These are phyloP conservation scores for Pararge aegeria DNA, from an alignment of 1,140 invertebrate genomes.

Conservation along the genomic window DNA sequence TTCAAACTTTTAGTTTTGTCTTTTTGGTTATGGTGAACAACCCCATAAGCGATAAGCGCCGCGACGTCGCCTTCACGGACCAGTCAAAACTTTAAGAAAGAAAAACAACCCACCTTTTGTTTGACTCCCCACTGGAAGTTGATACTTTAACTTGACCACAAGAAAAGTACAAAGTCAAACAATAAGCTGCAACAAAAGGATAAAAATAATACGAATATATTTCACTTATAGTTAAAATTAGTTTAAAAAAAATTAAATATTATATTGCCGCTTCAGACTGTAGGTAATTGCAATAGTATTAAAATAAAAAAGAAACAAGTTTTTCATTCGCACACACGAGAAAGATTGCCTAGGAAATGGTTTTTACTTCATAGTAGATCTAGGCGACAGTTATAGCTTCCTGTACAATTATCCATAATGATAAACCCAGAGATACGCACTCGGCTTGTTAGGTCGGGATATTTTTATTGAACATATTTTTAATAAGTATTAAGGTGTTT, in stretches of 20 bases:
- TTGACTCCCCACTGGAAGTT: slow-evolving; percentile 1
- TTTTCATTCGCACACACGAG: neutral
- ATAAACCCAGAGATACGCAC: no score
- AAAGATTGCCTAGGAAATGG: neutral
- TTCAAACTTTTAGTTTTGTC: no score
- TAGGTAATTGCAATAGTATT: neutral
- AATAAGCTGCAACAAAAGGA: neutral
- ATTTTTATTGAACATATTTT: no score
- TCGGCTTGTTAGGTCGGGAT: no score
- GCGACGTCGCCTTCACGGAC: slow-evolving; percentile 52
- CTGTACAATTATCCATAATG: neutral
- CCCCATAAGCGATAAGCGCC: slow-evolving; percentile 25
- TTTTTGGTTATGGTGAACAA: no score
- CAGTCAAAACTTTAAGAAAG: slow-evolving; percentile 26
- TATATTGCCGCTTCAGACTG: no score
- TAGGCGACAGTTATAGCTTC: neutral
- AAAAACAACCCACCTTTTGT: slow-evolving; percentile 20
- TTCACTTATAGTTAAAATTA: no score
- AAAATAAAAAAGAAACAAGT: neutral
- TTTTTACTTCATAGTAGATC: neutral
- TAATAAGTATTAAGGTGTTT: no score
- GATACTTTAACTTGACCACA: neutral
- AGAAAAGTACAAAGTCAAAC: neutral
- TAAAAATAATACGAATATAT: neutral
- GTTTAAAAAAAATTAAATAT: no score